These are phyloP conservation scores for Sternarchorhynchus goeldii DNA, from an alignment of 2,797 vertebrate genomes.

Conservation along the genomic window DNA sequence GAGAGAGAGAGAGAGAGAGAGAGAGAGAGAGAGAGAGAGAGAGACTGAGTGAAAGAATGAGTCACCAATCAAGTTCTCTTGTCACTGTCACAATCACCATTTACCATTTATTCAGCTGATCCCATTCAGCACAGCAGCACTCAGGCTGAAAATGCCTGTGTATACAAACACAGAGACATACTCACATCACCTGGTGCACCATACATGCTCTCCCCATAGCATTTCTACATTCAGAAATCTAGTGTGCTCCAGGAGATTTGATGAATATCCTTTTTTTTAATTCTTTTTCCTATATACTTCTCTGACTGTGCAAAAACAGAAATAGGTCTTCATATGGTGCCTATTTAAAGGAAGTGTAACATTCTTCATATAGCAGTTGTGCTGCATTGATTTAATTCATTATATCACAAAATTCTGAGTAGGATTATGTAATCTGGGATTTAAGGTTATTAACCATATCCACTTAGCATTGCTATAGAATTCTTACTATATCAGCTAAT, in stretches of 20 bases:
- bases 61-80: conserved; percentile 58
- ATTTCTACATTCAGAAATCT: conserved; percentile 10
- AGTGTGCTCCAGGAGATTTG: conserved; percentile 2
- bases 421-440: background rate
- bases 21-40: conserved; percentile 8
- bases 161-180: background rate
- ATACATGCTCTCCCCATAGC: background rate
- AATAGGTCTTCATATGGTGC: conserved; percentile 31
- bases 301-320: background rate
- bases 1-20: conserved; percentile 26
- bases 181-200: conserved; percentile 10
- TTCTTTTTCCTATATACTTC: background rate
- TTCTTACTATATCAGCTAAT: no score
- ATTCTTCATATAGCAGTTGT: conserved; percentile 56
- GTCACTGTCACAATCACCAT: conserved; percentile 54
- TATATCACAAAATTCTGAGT: background rate
- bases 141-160: conserved; percentile 39
- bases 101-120: conserved; percentile 21
- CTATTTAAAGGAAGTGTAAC: conserved; percentile 37
- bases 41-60: conserved; percentile 49
- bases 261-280: background rate
- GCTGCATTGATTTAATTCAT: conserved; percentile 38
- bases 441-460: background rate
- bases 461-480: no score
- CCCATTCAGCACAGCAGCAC: conserved; percentile 18